A percentile compares a stretch with the other conserved stretches of the same genome.
These are phyloP conservation scores for Nothobranchius furzeri DNA, from an alignment of 2,113 vertebrate species.

Conservation along the genomic window DNA sequence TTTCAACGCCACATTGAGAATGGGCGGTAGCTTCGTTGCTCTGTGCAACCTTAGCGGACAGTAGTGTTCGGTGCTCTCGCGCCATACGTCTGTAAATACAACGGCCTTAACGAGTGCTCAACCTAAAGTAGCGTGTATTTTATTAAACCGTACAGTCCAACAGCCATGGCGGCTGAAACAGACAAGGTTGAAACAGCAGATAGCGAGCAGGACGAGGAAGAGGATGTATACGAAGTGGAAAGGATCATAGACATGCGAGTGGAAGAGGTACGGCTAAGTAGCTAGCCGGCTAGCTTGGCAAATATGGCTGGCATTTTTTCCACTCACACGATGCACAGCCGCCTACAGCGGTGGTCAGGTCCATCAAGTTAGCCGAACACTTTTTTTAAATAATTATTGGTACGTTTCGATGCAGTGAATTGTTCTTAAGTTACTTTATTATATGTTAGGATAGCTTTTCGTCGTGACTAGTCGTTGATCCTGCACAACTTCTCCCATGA, in stretches of 20 bases:
- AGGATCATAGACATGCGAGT: constrained; percentile 91
- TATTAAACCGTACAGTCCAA: background rate
- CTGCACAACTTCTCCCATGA: constrained; percentile 48
- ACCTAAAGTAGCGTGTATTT: background rate
- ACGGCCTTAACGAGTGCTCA: constrained; percentile 23
- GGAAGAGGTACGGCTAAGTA: constrained; percentile 81
- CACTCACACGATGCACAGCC: constrained; percentile 25
- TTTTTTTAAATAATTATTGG: fast-evolving
- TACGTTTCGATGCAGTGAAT: background rate
- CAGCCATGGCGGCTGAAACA: constrained; percentile 57
- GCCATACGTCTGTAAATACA: background rate
- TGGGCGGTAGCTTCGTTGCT: constrained; percentile 34
- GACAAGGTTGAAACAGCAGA: constrained; percentile 74
- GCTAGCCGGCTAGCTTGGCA: constrained; percentile 31
- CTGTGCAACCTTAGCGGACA: constrained; percentile 5
- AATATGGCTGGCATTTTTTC: constrained; percentile 43
- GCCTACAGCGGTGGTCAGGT: background rate
- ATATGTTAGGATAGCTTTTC: background rate
- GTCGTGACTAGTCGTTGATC: background rate
- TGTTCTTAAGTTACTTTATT: background rate
- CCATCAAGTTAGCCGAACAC: background rate
- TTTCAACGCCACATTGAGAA: constrained; percentile 30
- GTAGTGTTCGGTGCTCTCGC: constrained; percentile 20
- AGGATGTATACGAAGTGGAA: constrained; percentile 95
- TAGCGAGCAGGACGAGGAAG: constrained; percentile 85